Base-by-base conservation (phyloP, 2,888 invertebrate genomes). In the Drosophila ezoana region DNA sequence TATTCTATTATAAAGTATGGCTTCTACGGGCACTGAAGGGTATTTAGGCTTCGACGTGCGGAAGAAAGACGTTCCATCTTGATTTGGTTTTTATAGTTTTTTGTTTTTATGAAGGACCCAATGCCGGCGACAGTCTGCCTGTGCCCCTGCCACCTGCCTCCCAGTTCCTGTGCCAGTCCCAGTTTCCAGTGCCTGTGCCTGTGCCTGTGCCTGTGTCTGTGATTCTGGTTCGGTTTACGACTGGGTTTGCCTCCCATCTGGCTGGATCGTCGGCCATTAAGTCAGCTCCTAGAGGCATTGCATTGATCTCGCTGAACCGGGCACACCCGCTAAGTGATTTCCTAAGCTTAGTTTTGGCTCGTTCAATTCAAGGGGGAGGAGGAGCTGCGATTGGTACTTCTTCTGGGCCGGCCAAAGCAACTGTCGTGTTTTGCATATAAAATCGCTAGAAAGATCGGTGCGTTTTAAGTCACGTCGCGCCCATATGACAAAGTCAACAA, bases 271-370 rank as follows among this genome's bases (percentile, higher is more conserved):
- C 59, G 28, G 35, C 49, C 54, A 67, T 68, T 59, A 52, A 56
- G 51, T 51, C 52, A 40, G 44, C 54, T 63, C 28, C 51, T 23
- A 37, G 23, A 37, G 32, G 35, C 72, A 72, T 38, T 52, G 49
- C 64, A 75, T 60, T 77, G 78, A 78, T 75, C 72, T 60, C 58
- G 13, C 11, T 68, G 59, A 64, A 62, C 61, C 51, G 63, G 72
- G 66, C 76, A 52, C 72, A 77, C 72, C 81, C 79, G 67, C 81
- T 74, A 83, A 79, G 79, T 75, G 81, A 83, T 83, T 76, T 67
- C 65, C 63, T 49, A 57, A 59, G 35, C 35, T 38, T 47, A 41
- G 52, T 33, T 73, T 65, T 48, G 53, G 52, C 9, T 8, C 23
- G 20, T 38, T 53, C 43, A 23, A 23, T 23, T 23, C 23, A 23